phyloP scores from a whole-genome alignment of 2,797 vertebrate genomes.

The Pangasius mekongensis region DNA sequence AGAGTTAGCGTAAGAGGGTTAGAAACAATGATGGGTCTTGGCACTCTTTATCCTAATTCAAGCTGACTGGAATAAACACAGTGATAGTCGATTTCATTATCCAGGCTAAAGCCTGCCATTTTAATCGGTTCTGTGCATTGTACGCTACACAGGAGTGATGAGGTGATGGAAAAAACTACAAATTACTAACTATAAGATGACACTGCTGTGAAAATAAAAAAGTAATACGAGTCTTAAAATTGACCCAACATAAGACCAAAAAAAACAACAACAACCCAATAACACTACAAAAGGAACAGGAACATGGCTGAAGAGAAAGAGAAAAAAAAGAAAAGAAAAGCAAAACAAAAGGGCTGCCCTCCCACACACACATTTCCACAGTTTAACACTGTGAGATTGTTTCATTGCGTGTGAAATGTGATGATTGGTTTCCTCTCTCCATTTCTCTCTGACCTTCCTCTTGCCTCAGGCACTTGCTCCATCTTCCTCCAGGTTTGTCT shows the following conservation, averaged over 20 bases:
- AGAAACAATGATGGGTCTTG: conserved; percentile 7
- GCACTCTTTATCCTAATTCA: conserved; percentile 62
- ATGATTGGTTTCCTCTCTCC: conserved; percentile 56
- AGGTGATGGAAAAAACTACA: not conserved
- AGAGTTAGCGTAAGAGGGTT: not conserved
- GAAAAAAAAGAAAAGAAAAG: not conserved
- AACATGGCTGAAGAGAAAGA: not conserved
- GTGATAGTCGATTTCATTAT: conserved; percentile 68
- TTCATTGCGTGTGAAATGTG: conserved; percentile 49
- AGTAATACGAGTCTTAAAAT: not conserved
- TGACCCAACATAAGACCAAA: not conserved
- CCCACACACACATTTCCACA: conserved; percentile 32
- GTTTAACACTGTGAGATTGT: conserved; percentile 46
- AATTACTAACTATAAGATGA: not conserved
- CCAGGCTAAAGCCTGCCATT: conserved; percentile 65
- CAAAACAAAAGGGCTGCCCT: not conserved
- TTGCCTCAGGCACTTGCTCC: conserved; percentile 55
- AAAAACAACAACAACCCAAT: not conserved
- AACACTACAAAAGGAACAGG: not conserved
- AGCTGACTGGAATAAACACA: conserved; percentile 67
- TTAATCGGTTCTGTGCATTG: not conserved
- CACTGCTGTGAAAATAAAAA: not conserved
- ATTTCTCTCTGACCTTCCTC: conserved; percentile 60
- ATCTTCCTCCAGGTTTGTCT: conserved; percentile 63
- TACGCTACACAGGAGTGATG: not conserved